These are phyloP conservation scores for Heliconius congener DNA, from an alignment of 1,140 invertebrate species.

Conservation along the genomic window DNA sequence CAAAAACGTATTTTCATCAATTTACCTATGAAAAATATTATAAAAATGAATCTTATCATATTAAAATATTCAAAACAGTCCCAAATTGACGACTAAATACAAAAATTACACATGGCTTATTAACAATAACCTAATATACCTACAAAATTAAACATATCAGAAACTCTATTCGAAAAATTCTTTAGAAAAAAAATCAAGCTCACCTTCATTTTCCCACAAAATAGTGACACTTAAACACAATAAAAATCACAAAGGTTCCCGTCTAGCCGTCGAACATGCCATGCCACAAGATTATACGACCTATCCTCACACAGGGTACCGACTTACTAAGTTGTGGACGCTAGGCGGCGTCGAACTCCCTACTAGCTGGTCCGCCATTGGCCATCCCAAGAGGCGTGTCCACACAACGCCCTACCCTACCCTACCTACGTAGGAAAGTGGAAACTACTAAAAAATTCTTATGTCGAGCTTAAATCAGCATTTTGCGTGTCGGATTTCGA, in stretches of 20 bases:
- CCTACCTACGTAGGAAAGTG: background rate
- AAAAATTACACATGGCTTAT: too few relatives aligned
- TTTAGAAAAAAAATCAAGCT: conserved; percentile 9
- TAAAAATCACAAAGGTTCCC: conserved; percentile 26
- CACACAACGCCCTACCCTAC: background rate
- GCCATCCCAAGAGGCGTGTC: background rate
- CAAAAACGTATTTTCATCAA: background rate
- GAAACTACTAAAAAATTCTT: conserved; percentile 9
- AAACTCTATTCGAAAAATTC: background rate
- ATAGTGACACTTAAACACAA: conserved; percentile 47
- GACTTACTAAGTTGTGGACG: conserved; percentile 52
- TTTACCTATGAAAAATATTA: background rate
- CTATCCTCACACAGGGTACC: conserved; percentile 43
- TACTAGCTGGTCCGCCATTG: conserved; percentile 31
- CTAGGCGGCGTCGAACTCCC: conserved; percentile 51
- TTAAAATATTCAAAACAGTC: background rate
- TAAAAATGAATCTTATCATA: background rate
- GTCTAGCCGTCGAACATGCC: conserved; percentile 43
- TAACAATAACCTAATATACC: too few relatives aligned
- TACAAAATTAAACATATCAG: background rate
- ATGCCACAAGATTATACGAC: conserved; percentile 38
- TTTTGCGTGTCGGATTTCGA: conserved; percentile 8
- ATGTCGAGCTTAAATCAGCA: conserved; percentile 7
- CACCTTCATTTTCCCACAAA: conserved; percentile 60
- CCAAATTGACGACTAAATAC: too few relatives aligned